These are phyloP conservation scores for Pelmatolapia mariae DNA, from an alignment of 2,113 vertebrate genomes.

Conservation along the genomic window DNA sequence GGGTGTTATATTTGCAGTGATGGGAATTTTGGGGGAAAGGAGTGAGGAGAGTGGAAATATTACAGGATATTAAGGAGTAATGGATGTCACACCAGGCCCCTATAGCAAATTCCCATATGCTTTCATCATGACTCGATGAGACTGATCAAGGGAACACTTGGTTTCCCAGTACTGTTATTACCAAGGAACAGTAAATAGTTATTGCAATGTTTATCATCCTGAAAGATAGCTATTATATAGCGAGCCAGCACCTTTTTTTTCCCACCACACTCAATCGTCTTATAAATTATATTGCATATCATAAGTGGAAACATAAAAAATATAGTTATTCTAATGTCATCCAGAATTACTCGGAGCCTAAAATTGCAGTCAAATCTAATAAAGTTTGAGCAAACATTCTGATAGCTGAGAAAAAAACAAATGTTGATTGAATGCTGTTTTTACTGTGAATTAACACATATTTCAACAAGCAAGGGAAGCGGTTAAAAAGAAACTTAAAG, in stretches of 20 bases:
- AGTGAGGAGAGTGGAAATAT: constrained; percentile 43
- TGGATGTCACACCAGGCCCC: constrained; percentile 59
- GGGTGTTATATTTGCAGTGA: constrained; percentile 10
- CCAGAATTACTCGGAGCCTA: not conserved
- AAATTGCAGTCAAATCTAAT: not conserved
- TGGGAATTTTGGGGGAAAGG: constrained; percentile 29
- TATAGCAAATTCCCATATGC: constrained; percentile 63
- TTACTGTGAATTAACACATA: not conserved
- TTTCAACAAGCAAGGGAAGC: not conserved
- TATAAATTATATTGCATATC: constrained; percentile 23
- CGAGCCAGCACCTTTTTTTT: constrained; percentile 35
- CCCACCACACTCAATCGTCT: constrained; percentile 39
- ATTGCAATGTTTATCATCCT: constrained; percentile 61
- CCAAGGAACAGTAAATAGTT: constrained; percentile 51
- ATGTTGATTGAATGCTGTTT: not conserved
- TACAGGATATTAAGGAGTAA: constrained; percentile 67
- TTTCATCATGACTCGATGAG: constrained; percentile 67
- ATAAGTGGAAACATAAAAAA: constrained; percentile 2
- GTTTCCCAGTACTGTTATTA: constrained; percentile 58
- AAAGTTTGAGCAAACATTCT: not conserved
- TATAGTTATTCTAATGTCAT: not conserved
- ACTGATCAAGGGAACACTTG: constrained; percentile 71
- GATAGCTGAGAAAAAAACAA: not conserved
- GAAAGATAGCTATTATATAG: constrained; percentile 45
- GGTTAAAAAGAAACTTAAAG: not conserved